phyloP scores from a whole-genome alignment of 2,113 vertebrate genomes.

The Irena cyanogastra region DNA sequence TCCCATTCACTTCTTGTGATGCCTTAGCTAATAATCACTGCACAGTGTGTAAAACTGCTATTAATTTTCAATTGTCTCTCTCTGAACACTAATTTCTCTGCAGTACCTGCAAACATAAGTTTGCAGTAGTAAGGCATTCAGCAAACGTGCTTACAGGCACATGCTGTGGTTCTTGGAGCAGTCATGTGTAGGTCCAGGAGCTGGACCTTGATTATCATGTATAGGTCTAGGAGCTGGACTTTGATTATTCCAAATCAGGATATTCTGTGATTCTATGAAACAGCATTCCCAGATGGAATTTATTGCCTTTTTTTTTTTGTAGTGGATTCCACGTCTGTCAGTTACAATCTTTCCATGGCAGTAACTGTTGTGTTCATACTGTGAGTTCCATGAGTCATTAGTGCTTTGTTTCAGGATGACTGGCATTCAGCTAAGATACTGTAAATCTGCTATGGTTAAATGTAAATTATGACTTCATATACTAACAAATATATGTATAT shows the following conservation, averaged over 20 bases:
- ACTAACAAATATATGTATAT: not conserved
- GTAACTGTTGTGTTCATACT: not conserved
- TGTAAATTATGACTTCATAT: not conserved
- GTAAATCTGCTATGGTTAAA: not conserved
- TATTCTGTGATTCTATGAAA: not conserved
- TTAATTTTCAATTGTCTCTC: not conserved
- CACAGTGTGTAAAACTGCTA: not conserved
- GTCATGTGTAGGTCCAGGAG: not conserved
- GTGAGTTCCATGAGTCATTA: not conserved
- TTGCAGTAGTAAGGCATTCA: not conserved
- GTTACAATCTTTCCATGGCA: not conserved
- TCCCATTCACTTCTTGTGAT: not conserved
- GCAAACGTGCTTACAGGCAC: not conserved
- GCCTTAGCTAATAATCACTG: not conserved
- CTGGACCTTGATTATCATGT: not conserved
- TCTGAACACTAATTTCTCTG: not conserved
- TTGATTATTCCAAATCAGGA: not conserved
- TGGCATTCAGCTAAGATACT: not conserved
- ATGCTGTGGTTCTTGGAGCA: not conserved
- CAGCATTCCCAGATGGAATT: not conserved
- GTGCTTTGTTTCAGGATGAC: not conserved
- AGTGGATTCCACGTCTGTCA: not conserved
- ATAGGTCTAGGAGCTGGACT: not conserved
- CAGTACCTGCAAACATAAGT: not conserved
- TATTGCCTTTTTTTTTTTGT: not conserved